Base-by-base conservation (phyloP, 2,797 vertebrate genomes). In the Ficedula albicollis region DNA sequence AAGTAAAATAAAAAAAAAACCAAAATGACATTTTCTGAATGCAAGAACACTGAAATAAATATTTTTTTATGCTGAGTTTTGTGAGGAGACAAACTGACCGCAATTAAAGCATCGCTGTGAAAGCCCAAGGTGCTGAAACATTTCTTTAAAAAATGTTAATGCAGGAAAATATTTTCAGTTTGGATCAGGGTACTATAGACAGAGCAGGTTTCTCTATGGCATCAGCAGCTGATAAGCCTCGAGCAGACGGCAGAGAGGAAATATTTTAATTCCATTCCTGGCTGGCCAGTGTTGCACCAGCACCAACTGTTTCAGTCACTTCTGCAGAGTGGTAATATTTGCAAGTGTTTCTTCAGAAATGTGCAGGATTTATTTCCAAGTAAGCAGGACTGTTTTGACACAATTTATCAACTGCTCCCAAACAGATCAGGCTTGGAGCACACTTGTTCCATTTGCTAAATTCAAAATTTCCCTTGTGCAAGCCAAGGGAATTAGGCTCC, bases 401-500 rank as follows among this genome's bases (percentile, higher is more conserved):
- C 69, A 72, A 89, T 58, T 80, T 91, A 95, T 90, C 93, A 93
- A 59, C 91, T 72, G 77, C 82, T 92, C 76, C 84, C 90, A 95
- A 95, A 95, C 51, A 96, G 36, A 97, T 89, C 51, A 73, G 93
- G 92, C 84, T 92, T 77, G 77, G 85, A 89, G 69, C 85, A 87
- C 64, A 15, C 58, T 93, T 80, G 77, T 62, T 95, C 91, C 81
- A 70, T 68, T 91, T 78, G 68, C 84, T 89, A 93, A 93, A 97
- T 80, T 93, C 89, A 80, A 72, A 86, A 54, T 94, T 93, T 96
- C 85, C 87, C 72, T 67, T 0, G 0, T 43, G 68, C 30, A 36
- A 96, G 89, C 97, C 96, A 97, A 91, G 69, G 72, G 62, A 92
- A 87, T 95, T 75, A 89, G 81, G 25, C 51, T 78, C 69, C 46